Percentiles rank a stretch among this genome's conserved stretches.
Evolutionary conservation across 2,797 vertebrate species (phyloP).

Genomic region (Lacerta bilineata): DNA sequence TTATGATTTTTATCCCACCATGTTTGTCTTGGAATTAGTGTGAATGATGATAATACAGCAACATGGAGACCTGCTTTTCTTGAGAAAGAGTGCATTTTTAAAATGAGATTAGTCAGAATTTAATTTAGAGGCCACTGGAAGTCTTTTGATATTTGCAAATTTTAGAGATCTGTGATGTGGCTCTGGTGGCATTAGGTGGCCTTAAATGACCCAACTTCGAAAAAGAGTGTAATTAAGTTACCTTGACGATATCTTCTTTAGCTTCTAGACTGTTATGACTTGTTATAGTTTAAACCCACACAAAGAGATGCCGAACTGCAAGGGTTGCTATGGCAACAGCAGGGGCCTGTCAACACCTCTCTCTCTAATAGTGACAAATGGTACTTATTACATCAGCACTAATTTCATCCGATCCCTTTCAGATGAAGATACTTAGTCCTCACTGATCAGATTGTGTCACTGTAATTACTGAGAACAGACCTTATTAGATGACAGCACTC

Average conservation of each 20-base stretch:
- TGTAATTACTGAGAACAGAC: constrained; percentile 95
- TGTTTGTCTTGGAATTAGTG: constrained; percentile 7
- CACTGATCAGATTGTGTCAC: constrained; percentile 92
- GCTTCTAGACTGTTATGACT: constrained; percentile 57
- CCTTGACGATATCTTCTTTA: neutral
- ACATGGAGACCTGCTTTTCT: neutral
- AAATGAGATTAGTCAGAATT: constrained; percentile 5
- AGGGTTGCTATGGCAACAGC: constrained; percentile 85
- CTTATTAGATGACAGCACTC: constrained; percentile 89
- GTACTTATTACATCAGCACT: constrained; percentile 95
- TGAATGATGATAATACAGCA: neutral
- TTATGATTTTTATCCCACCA: neutral
- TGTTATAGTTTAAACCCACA: constrained; percentile 56
- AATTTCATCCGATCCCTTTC: constrained; percentile 91
- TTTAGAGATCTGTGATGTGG: constrained; percentile 3
- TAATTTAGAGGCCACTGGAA: constrained; percentile 14
- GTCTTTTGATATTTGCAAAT: neutral
- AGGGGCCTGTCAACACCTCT: constrained; percentile 90
- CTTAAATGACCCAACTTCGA: neutral
- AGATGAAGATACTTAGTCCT: constrained; percentile 94
- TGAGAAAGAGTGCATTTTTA: neutral
- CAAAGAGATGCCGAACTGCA: constrained; percentile 38
- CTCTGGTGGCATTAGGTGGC: fast-evolving
- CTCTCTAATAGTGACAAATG: constrained; percentile 93
- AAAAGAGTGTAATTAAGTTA: constrained; percentile 40